A percentile compares a stretch with the other conserved stretches of the same genome.
These are phyloP conservation scores for Rapana venosa DNA, from an alignment of 2,888 invertebrate genomes.

Conservation along the genomic window DNA sequence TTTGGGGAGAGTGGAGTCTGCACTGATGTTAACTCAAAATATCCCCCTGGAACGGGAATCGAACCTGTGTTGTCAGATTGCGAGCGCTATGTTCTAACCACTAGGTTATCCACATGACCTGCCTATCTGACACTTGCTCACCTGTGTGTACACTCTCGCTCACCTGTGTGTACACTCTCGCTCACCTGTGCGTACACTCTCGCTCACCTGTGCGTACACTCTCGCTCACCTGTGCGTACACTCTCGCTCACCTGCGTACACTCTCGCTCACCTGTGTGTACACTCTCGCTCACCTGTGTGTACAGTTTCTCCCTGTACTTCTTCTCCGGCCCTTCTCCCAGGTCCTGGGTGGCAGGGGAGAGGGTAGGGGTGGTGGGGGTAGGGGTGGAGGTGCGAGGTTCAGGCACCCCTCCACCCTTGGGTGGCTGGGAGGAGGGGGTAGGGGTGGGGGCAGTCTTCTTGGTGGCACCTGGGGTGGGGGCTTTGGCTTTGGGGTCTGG, in stretches of 20 bases:
- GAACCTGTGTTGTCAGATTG: too few species aligned
- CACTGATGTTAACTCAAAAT: too few species aligned
- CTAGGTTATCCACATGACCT: too few species aligned
- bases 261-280: background rate
- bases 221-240: too few species aligned
- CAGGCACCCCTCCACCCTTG: slow-evolving; percentile 25
- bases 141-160: background rate
- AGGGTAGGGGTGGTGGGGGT: slow-evolving; percentile 51
- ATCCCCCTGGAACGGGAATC: too few species aligned
- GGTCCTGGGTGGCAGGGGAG: slow-evolving; percentile 50
- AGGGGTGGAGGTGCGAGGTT: slow-evolving; percentile 54
- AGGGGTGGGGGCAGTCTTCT: slow-evolving; percentile 46
- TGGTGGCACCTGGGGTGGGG: slow-evolving; percentile 43
- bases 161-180: slow-evolving; percentile 31
- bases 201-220: too few species aligned
- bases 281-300: slow-evolving; percentile 55
- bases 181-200: too few species aligned
- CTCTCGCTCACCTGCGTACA: too few species aligned
- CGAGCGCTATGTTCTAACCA: too few species aligned
- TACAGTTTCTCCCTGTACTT: slow-evolving; percentile 69
- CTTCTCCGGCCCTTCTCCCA: slow-evolving; percentile 58
- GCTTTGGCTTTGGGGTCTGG: slow-evolving; percentile 53
- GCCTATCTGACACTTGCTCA: background rate
- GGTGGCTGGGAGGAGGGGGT: slow-evolving; percentile 39
- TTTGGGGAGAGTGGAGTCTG: too few species aligned